Evolutionary conservation across 2,113 vertebrate genomes (phyloP).

Genomic region (Megatriorchis doriae): DNA sequence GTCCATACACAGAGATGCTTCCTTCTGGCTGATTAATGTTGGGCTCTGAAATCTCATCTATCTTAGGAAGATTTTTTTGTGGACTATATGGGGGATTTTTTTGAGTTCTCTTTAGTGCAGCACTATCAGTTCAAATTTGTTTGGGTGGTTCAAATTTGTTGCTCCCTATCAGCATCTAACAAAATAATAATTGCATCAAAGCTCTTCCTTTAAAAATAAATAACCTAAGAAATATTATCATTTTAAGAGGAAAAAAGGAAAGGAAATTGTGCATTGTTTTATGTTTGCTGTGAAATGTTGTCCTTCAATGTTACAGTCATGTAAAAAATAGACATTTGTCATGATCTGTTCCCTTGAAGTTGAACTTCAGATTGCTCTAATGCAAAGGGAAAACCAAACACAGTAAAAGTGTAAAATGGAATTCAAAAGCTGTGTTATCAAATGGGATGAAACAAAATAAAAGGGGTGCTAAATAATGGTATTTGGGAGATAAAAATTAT

Average conservation of each 20-base stretch:
- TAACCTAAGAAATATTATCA: background rate
- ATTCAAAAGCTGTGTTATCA: background rate
- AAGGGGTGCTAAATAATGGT: background rate
- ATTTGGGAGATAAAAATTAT: background rate
- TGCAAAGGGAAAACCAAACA: background rate
- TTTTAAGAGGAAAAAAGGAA: background rate
- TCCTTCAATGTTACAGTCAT: background rate
- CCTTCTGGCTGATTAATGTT: background rate
- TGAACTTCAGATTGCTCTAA: background rate
- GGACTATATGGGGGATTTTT: background rate
- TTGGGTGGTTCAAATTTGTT: background rate
- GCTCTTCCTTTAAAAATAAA: background rate
- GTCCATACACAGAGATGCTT: background rate
- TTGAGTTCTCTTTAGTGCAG: background rate
- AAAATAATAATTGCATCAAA: background rate
- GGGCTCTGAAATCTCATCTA: background rate
- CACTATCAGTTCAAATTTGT: background rate
- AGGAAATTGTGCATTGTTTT: background rate
- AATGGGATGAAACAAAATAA: background rate
- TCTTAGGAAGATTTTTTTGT: background rate
- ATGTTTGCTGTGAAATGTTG: background rate
- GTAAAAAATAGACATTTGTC: background rate
- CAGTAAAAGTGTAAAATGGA: background rate
- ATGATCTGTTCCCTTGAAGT: background rate
- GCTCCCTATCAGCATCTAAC: background rate